Conservation (phyloP, 2,797 vertebrate genomes). For the Podargus strigoides region DNA sequence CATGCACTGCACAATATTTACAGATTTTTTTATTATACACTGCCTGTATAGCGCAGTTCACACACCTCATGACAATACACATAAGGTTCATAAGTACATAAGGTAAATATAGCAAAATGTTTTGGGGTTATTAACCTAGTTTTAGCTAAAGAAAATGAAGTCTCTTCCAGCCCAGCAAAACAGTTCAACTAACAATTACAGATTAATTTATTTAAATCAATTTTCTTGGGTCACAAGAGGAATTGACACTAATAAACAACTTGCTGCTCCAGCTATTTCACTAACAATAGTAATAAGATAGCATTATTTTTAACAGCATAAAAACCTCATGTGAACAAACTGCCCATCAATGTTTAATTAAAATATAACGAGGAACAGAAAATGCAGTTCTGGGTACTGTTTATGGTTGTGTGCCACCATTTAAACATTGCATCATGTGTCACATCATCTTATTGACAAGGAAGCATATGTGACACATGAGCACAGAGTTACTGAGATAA, state of each 20-base stretch:
- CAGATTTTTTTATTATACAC: background rate
- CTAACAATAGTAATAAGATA: background rate
- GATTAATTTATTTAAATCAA: constrained; percentile 1
- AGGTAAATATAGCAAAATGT: background rate
- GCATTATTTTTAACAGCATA: background rate
- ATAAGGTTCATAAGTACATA: background rate
- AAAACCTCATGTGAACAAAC: constrained; percentile 13
- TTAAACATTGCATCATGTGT: background rate
- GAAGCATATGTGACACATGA: background rate
- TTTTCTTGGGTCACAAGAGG: background rate
- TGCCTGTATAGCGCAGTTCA: background rate
- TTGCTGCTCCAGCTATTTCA: constrained; percentile 31
- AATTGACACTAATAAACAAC: constrained; percentile 5
- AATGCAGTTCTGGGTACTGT: background rate
- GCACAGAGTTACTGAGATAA: background rate
- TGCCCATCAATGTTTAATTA: constrained; percentile 31
- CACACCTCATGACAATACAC: background rate
- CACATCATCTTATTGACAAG: background rate
- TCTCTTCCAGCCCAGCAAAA: background rate
- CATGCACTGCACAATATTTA: background rate
- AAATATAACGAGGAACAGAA: constrained; percentile 15
- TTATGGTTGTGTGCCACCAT: background rate
- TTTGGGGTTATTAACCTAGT: background rate
- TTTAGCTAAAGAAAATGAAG: background rate
- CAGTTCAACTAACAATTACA: background rate